phyloP scores from a whole-genome alignment of 2,888 invertebrate species.

The Caenorhabditis sp. region DNA sequence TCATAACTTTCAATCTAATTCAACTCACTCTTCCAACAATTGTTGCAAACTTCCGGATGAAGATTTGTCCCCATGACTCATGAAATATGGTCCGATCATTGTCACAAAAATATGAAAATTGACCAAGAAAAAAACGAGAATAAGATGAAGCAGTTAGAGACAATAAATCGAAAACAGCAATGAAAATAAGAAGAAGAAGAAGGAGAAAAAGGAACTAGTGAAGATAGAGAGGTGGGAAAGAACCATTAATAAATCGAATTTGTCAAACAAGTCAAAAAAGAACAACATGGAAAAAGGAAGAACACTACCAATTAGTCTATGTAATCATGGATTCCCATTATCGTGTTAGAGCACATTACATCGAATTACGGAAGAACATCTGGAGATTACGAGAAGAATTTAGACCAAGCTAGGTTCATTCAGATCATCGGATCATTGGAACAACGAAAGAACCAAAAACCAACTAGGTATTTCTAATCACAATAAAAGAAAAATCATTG shows the following conservation, averaged over 20 bases:
- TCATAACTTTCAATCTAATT: background rate
- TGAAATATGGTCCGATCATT: conserved; percentile 1
- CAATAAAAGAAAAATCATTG: no score
- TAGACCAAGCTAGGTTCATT: no score
- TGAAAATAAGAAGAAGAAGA: background rate
- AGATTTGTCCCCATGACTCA: background rate
- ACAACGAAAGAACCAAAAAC: no score
- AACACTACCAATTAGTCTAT: background rate
- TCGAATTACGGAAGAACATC: no score
- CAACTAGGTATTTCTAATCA: no score
- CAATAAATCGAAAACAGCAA: background rate
- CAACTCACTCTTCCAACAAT: conserved; percentile 8
- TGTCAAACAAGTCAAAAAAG: background rate
- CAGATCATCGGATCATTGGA: no score
- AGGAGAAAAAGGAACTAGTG: background rate
- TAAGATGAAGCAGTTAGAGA: background rate
- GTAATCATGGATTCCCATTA: background rate
- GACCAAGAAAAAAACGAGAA: no score
- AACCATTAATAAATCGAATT: background rate
- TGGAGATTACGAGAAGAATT: no score
- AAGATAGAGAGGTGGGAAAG: background rate
- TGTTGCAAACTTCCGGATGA: conserved; percentile 4
- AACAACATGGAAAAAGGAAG: background rate
- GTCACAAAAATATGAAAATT: background rate
- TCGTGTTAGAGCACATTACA: background rate